Evolutionary conservation across 2,797 vertebrate genomes (phyloP), one percentile per base, ranked within the genome.

Genomic region (Urocyon cinereoargenteus): DNA sequence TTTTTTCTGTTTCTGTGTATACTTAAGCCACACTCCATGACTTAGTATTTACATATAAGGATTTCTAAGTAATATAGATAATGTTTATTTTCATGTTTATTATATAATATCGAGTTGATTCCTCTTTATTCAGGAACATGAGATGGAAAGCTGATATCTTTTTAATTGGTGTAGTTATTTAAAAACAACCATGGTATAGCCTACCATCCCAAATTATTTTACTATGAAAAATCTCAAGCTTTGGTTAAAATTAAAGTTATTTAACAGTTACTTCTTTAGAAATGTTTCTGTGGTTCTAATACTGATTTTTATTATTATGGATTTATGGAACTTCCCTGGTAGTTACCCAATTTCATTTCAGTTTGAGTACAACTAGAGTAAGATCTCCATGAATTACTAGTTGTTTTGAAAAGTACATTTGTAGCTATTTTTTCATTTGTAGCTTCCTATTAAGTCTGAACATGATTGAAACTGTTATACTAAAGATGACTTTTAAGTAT

Each of bases 341-440:
- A 70, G 45, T 90, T 81, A 16, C 26, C 59, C 45, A 9, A 45
- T 88, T 85, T 40, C 55, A 6, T 92, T 92, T 86, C 55, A 68
- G 8, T 2, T 66, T 90, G 45, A 61, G 7, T 91, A 75, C 26
- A 36, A 14, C n/a, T 61, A 68, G 51, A n/a, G 24, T 93, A 59
- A 77, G 89, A 75, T 73, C 68, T 59, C 53, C 9, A 66, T 86
- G 64, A 87, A 83, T 66, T 86, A 78, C 86, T 79, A 64, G 31
- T 51, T 86, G 16, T 89, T 92, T 70, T 31, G 34, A 94, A 88
- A 34, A 77, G 85, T 96, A 73, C 5, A n/a, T 87, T 96, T 94
- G 36, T 75, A 31, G 24, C 40, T 51, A 40, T 91, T 34, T 68
- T 26, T 68, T 34, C 6, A 36, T 87, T 95, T 94, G 36, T 77